These are phyloP conservation scores for Australoheros scitulus DNA, from an alignment of 2,113 vertebrate genomes.

Conservation along the genomic window DNA sequence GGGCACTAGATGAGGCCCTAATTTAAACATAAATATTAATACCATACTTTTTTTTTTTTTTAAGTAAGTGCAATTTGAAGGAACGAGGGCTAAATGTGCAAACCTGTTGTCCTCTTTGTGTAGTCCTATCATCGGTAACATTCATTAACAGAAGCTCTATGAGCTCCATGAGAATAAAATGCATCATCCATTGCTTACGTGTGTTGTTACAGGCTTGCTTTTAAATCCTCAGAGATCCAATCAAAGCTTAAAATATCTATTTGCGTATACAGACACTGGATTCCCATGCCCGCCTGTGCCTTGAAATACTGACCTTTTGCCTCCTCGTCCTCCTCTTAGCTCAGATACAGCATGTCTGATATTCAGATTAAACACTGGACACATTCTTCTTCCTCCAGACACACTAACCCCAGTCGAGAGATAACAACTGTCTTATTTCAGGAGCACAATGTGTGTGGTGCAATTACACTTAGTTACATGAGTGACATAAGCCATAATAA, in stretches of 20 bases:
- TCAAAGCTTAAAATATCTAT: slow-evolving; percentile 2
- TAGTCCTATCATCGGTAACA: not conserved
- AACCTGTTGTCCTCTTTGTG: not conserved
- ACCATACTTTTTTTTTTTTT: not conserved
- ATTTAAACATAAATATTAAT: not conserved
- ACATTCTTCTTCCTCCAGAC: not conserved
- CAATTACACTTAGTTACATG: slow-evolving; percentile 19
- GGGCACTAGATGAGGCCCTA: not conserved
- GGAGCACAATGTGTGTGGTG: not conserved
- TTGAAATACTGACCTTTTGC: not conserved
- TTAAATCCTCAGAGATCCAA: not conserved
- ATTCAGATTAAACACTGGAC: not conserved
- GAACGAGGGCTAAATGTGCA: not conserved
- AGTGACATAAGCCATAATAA: slow-evolving; percentile 29
- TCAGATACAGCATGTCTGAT: slow-evolving; percentile 5
- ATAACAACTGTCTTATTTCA: not conserved
- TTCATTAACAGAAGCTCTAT: not conserved
- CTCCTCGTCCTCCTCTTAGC: not conserved
- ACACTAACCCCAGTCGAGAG: not conserved
- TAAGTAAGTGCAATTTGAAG: not conserved
- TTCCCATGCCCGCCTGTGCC: not conserved
- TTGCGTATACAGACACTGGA: not conserved
- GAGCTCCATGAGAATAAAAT: not conserved
- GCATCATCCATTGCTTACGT: not conserved
- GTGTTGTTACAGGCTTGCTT: not conserved